Base-by-base conservation (phyloP, 37 sponge, comb jelly and placozoan genomes). In the Lycopodina hypogea region DNA sequence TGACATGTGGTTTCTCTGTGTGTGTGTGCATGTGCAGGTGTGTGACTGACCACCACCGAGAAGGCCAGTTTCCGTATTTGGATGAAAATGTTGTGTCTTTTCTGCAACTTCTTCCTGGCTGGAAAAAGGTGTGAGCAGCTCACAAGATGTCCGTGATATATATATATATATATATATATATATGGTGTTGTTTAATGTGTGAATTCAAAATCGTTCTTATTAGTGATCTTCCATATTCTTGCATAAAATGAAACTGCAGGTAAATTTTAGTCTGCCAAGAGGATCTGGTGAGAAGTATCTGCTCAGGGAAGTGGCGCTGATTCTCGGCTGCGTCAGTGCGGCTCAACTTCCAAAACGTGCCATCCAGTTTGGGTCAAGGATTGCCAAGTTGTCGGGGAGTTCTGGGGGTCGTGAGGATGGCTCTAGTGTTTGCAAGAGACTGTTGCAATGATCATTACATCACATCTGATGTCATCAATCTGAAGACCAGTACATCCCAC, bases 291-390 rank as follows among this genome's bases (percentile, higher is more conserved):
- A 98, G 78, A 98, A 98, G 89, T 35, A 67, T 18, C 77, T 98
- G 18, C 88, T 98, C 56, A 69, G 99, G 30, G 80, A 96, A 52
- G 94, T 84, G 15, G 99, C 96, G 6, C 28, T 12, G 0, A 45
- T 88, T 28, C 90, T 96, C 12, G 94, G 92, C 38, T 90, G 99
- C 50, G 71, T 57, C 39, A 30, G 60, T 33, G 83, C 88, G 50
- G 73, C 87, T 39, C 29, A n/a, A 6, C 72, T 90, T 0, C 96
- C 94, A 0, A 98, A 98, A 67, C 74, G 85, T 76, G 99, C 99
- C 48, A 96, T 98, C 24, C 99, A 98, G 92, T 98, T 98, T 84
- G 99, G 99, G 15, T 89, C 94, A 1, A 71, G 90, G 24, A 87
- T 93, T 51, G 99, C 94, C 33, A 93, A 93, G 55, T 41, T 95